Base-by-base conservation (phyloP, 2,888 invertebrate species). In the Epistrophella euchroma region DNA sequence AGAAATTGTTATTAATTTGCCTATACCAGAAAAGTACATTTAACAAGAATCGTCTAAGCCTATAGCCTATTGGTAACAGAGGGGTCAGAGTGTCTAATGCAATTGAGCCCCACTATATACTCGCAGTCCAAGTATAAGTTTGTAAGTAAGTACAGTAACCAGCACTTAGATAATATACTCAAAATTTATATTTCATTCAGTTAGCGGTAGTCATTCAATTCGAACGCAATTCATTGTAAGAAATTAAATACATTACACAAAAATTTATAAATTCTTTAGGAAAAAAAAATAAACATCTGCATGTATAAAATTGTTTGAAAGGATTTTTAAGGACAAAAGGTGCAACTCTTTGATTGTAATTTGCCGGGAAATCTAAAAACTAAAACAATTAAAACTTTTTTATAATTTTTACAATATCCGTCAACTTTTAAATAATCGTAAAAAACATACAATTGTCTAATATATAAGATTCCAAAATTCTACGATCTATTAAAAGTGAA, bases 201-300 rank as follows among this genome's bases (percentile, higher is more conserved):
- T 85, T 55, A 52, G 80, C 76, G 76, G 72, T 85, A 85, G 80
- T 64, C 85, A 81, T 76, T 77, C 85, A 76, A 70, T 37, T 77
- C 73, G 85, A 85, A 85, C 81, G 76, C 62, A 76, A 72, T 22
- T 72, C 75, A 45, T 45, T 68, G 76, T 68, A 56, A 45, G 19
- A 13, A 40, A 60, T 37, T 58, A 28, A 28, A 28, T 28, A 28
- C 28, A 28, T n/a, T n/a, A n/a, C n/a, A n/a, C n/a, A n/a, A n/a
- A n/a, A 28, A 28, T 28, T 28, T 28, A 28, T 4, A 28, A 28
- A 5, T 4, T 28, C 28, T 6, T 28, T 28, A 28, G 4, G 28
- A 2, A 28, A 19, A 22, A 50, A n/a, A n/a, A n/a, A n/a, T n/a
- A n/a, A n/a, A n/a, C n/a, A n/a, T n/a, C n/a, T n/a, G n/a, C n/a